These are phyloP conservation scores for Psittacula echo DNA, from an alignment of 2,797 vertebrate genomes.

Conservation along the genomic window DNA sequence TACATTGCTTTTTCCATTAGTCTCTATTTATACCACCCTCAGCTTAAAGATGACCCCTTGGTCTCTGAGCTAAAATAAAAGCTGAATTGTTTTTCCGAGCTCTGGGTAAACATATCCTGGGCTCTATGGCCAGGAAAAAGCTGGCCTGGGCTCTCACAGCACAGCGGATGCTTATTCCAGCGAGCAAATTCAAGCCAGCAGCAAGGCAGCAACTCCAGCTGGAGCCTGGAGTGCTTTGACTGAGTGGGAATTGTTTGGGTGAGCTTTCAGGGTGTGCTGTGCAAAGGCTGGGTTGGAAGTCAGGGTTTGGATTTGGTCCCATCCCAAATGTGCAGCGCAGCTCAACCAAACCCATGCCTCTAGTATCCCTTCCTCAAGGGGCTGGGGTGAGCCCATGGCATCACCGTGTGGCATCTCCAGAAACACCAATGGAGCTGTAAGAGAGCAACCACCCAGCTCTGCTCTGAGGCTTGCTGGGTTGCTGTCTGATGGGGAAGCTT, in stretches of 20 bases:
- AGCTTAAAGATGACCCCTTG: conserved; percentile 50
- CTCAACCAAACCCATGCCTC: fast-evolving
- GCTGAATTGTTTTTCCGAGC: background rate
- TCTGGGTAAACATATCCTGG: background rate
- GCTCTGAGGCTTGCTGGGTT: background rate
- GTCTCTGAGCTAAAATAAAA: conserved; percentile 45
- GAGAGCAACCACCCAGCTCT: background rate
- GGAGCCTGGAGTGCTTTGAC: background rate
- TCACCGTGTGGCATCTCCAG: fast-evolving
- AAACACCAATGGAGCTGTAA: fast-evolving
- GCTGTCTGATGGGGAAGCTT: background rate
- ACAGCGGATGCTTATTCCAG: background rate
- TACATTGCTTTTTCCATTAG: background rate
- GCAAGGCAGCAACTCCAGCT: background rate
- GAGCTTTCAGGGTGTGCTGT: background rate
- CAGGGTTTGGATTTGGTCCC: background rate
- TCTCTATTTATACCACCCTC: conserved; percentile 22
- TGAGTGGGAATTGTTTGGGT: fast-evolving
- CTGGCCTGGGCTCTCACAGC: background rate
- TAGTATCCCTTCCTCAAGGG: background rate
- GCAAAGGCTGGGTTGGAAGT: background rate
- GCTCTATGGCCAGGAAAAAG: background rate
- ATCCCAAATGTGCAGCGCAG: fast-evolving
- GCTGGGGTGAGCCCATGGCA: background rate
- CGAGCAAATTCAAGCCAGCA: background rate